Percentiles rank a stretch among this genome's conserved stretches.
phyloP scores from a whole-genome alignment of 1,140 invertebrate species.

The Heterodera schachtii region DNA sequence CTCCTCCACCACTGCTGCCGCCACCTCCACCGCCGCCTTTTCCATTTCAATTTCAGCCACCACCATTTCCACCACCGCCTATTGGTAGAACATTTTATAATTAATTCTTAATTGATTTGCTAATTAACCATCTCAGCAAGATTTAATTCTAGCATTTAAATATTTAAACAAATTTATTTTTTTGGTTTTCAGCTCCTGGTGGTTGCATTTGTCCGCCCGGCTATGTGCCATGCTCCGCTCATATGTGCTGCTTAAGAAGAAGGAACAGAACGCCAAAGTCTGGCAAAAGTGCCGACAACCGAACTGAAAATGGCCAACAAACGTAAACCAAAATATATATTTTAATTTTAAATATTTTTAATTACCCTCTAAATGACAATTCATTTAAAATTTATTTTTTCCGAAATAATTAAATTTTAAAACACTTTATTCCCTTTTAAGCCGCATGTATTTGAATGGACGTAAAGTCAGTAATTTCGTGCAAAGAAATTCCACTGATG shows the following conservation, averaged over 20 bases:
- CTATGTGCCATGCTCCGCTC: conserved; percentile 25
- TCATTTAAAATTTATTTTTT: too few relatives aligned
- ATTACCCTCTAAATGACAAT: too few relatives aligned
- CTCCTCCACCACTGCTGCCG: neutral
- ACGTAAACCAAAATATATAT: too few relatives aligned
- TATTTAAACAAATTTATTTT: neutral
- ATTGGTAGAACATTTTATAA: neutral
- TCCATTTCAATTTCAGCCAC: conserved; percentile 1
- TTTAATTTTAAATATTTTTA: too few relatives aligned
- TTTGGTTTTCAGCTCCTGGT: neutral
- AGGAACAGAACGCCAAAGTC: conserved; percentile 11
- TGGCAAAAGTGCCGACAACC: neutral
- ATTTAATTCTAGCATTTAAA: neutral
- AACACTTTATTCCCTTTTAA: neutral
- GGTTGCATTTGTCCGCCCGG: conserved; percentile 27
- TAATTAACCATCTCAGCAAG: neutral
- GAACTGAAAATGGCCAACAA: neutral
- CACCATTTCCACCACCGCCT: neutral
- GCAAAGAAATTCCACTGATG: neutral
- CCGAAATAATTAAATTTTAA: too few relatives aligned
- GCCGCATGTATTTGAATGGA: neutral
- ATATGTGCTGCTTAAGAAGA: conserved; percentile 18
- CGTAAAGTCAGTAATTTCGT: neutral
- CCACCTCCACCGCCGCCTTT: conserved; percentile 15
- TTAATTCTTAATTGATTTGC: neutral